Conservation (phyloP, 2,888 invertebrate species). For the Dorcus hopei region DNA sequence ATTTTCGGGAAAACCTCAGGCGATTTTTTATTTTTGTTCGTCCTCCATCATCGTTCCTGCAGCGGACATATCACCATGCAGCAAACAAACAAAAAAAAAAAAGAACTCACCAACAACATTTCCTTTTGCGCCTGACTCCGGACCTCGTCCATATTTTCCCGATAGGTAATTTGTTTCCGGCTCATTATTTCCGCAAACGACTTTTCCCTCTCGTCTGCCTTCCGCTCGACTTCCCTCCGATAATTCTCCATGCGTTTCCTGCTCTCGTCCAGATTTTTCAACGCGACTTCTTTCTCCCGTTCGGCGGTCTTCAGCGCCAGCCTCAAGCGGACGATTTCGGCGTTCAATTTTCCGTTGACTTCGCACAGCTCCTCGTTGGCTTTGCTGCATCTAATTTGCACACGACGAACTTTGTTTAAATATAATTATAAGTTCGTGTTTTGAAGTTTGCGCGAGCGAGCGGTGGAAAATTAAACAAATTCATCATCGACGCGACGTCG, state of each 20-base stretch:
- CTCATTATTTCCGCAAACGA: slow-evolving; percentile 12
- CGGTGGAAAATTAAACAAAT: slow-evolving; percentile 1
- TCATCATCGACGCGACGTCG: not conserved
- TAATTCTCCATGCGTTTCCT: not conserved
- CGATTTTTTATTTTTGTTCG: too few species aligned
- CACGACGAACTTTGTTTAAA: not conserved
- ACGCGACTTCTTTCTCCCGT: not conserved
- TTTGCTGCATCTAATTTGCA: slow-evolving; percentile 8
- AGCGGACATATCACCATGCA: not conserved
- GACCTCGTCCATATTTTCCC: slow-evolving; percentile 9
- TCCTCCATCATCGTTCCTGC: not conserved
- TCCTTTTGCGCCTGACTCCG: slow-evolving; percentile 17
- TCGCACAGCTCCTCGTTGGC: slow-evolving; percentile 5
- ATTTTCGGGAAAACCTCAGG: too few species aligned
- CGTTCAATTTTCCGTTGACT: slow-evolving; percentile 9
- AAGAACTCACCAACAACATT: slow-evolving; percentile 17
- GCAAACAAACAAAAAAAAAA: not conserved
- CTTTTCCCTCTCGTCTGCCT: slow-evolving; percentile 16
- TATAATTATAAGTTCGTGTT: not conserved
- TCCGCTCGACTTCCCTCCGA: slow-evolving; percentile 10
- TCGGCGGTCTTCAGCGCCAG: not conserved
- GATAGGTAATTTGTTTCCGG: slow-evolving; percentile 12
- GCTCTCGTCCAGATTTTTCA: slow-evolving; percentile 5
- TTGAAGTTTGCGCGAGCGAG: not conserved
- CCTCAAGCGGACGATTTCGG: slow-evolving; percentile 4